Evolutionary conservation across 2,797 vertebrate species (phyloP), one percentile per base, ranked within the genome.

Genomic region (Erethizon dorsatum): DNA sequence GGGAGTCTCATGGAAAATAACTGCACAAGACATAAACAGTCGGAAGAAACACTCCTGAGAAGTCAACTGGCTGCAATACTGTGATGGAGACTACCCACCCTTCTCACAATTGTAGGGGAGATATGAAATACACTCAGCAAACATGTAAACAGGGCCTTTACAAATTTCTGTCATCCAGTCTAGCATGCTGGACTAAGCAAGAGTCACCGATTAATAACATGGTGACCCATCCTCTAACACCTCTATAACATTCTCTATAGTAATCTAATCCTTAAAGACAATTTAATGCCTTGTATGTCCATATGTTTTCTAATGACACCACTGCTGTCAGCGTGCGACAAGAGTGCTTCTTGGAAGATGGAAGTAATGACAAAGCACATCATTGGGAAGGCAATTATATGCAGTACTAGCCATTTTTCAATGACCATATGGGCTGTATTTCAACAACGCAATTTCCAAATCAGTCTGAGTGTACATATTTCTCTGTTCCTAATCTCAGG

Each of bases 361-460:
- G 97, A 98, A 98, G 98, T 97, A 98, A 98, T 98, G 98, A 99
- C 98, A 98, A 98, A 99, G 98, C 98, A 98, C 98, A 98, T 98
- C 98, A 98, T 97, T 98, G 98, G 97, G 98, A 98, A 99, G 97
- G 98, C 98, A 99, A 99, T 99, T 99, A 99, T 98, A 98, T 97
- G 98, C 97, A 98, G 98, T 98, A 98, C 98, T 98, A 98, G 98
- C 98, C 98, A 98, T 98, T 98, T 98, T 97, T 98, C 98, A 98
- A 97, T 92, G 98, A 98, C 98, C 98, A 97, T 98, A 98, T 98
- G 98, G 96, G 98, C 98, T 98, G 98, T 98, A 98, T 99, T 99
- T 99, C 99, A 98, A 98, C 98, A 98, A 98, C 90, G 94, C 97
- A 98, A 98, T 99, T 99, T 99, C 98, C 98, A 98, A 99, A 99